Base-by-base conservation (phyloP, 2,797 vertebrate genomes). In the Neosilurus mollespiculum region DNA sequence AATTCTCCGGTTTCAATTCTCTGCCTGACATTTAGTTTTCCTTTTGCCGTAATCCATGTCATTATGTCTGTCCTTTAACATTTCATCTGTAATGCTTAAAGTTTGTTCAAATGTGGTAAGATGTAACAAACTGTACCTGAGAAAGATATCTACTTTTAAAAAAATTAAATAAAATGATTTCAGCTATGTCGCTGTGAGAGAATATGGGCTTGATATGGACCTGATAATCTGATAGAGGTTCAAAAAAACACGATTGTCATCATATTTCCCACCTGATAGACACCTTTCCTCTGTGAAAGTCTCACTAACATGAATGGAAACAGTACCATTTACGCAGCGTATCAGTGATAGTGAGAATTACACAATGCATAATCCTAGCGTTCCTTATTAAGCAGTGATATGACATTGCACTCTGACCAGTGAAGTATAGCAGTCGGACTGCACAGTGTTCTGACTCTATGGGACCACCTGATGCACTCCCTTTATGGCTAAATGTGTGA, bases 111-210 rank as follows among this genome's bases (percentile, higher is more conserved):
- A 75, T 82, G 82, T 76, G 56, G 53, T 82, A 30, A 69, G 69
- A 83, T 82, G 43, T 56, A 78, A 92, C 90, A 84, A 86, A 86
- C 90, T 92, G 91, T 94, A 94, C 94, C 94, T 94, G 93, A 95
- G 86, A 79, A 81, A 93, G 92, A 93, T 90, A 89, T 90, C 70
- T 85, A 78, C 61, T 78, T 30, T 5, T 54, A 90, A 91, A 91
- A 75, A 80, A 85, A 81, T 69, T 81, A 81, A 81, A 71, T 80
- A 81, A 88, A 56, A 87, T 59, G 72, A 76, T 77, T 84, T 81
- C 86, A 78, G 64, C 20, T 67, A 62, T 86, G 81, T 82, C 79
- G 85, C 70, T 78, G 69, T 70, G 75, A 78, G 61, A 82, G 24
- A 14, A 51, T 16, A 83, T 16, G 58, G 24, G 54, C 71, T 62